Evolutionary conservation across 2,797 vertebrate species (phyloP).

Genomic region (Malacoctenus gilli): DNA sequence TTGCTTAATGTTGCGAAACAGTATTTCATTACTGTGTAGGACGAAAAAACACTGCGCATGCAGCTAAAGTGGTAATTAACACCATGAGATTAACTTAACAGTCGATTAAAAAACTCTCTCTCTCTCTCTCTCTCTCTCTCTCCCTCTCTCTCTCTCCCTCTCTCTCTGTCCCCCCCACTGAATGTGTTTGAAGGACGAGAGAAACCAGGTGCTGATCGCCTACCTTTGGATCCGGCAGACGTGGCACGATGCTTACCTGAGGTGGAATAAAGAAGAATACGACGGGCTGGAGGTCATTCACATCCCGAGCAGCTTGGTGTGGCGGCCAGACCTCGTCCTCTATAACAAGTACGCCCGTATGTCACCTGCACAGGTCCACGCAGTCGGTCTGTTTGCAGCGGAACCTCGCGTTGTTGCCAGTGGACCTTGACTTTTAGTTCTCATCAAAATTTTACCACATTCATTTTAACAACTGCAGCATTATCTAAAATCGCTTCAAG

Average conservation of each 20-base stretch:
- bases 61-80: too few relatives aligned
- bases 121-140: too few relatives aligned
- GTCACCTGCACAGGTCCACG: slow-evolving; percentile 39
- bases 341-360: slow-evolving; percentile 92
- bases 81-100: too few relatives aligned
- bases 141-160: too few relatives aligned
- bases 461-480: too few relatives aligned
- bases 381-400: neutral
- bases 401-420: too few relatives aligned
- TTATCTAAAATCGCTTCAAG: neutral
- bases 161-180: too few relatives aligned
- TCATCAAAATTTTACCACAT: too few relatives aligned
- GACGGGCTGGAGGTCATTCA: slow-evolving; percentile 95
- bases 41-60: too few relatives aligned
- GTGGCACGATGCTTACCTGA: slow-evolving; percentile 94
- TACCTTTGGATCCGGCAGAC: slow-evolving; percentile 97
- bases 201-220: slow-evolving; percentile 95
- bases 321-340: slow-evolving; percentile 95
- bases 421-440: neutral
- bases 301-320: slow-evolving; percentile 94
- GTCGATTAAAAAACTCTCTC: too few relatives aligned
- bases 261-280: slow-evolving; percentile 93
- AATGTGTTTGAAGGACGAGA: slow-evolving; percentile 84
- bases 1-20: too few relatives aligned
- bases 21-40: too few relatives aligned